phyloP scores from a whole-genome alignment of 2,113 vertebrate species.

The Tylochromis polylepis region DNA sequence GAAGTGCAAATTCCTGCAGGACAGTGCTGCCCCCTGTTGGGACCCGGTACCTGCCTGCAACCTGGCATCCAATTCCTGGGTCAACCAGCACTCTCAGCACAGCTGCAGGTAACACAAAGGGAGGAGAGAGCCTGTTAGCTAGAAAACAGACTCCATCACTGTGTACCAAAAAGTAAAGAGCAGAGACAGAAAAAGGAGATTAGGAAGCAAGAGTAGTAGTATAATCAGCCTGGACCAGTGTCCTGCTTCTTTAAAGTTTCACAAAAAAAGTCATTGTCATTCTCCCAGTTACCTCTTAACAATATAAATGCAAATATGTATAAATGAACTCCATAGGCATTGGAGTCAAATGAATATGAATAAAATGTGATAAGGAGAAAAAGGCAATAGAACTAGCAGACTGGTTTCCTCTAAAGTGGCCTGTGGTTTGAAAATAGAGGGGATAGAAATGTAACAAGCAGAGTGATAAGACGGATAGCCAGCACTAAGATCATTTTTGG shows the following conservation, averaged over 20 bases:
- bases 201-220: neutral
- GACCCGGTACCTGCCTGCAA: slow-evolving; percentile 56
- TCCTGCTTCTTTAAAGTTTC: slow-evolving; percentile 3
- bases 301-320: slow-evolving; percentile 72
- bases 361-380: slow-evolving; percentile 21
- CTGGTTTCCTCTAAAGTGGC: slow-evolving; percentile 13
- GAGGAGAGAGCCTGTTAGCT: slow-evolving; percentile 49
- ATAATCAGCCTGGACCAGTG: neutral
- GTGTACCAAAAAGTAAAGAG: neutral
- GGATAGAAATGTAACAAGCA: neutral
- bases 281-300: slow-evolving; percentile 33
- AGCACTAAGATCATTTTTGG: neutral
- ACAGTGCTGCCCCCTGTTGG: slow-evolving; percentile 18
- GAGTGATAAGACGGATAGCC: neutral
- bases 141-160: slow-evolving; percentile 5
- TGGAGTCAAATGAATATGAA: slow-evolving; percentile 38
- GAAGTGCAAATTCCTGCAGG: neutral
- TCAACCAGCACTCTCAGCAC: slow-evolving; percentile 43
- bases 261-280: slow-evolving; percentile 52
- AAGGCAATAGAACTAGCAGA: neutral
- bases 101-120: slow-evolving; percentile 47
- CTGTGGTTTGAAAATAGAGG: neutral
- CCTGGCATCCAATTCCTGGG: slow-evolving; percentile 43
- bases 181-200: neutral
- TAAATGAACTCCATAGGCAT: slow-evolving; percentile 35